Evolutionary conservation across 2,888 invertebrate species (phyloP).

Genomic region (Aethes cnicana): DNA sequence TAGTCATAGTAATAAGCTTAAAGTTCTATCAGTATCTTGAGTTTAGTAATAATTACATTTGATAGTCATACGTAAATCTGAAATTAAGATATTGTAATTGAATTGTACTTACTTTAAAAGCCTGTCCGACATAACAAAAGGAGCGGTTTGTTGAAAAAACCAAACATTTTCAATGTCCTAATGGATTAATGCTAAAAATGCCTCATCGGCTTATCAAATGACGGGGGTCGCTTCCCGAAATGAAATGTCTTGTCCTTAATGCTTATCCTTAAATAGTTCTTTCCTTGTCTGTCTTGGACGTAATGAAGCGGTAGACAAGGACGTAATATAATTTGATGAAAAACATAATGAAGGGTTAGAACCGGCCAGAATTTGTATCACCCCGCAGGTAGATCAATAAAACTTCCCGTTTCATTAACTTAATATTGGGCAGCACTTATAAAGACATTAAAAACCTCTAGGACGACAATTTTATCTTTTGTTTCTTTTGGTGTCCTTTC

Average conservation of each 20-base stretch:
- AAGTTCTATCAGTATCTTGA: too few relatives aligned
- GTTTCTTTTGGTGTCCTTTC: conserved; percentile 44
- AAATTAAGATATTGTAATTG: too few relatives aligned
- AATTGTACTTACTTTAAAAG: too few relatives aligned
- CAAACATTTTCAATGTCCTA: conserved; percentile 61
- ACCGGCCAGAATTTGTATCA: conserved; percentile 67
- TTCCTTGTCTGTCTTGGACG: conserved; percentile 44
- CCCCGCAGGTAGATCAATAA: conserved; percentile 80
- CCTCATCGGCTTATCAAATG: conserved; percentile 77
- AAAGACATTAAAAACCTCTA: conserved; percentile 77
- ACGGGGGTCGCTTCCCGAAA: conserved; percentile 72
- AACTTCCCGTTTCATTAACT: conserved; percentile 75
- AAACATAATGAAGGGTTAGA: conserved; percentile 76
- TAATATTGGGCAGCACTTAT: conserved; percentile 76
- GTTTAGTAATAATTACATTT: too few relatives aligned
- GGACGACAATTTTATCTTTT: conserved; percentile 33
- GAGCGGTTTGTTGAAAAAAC: conserved; percentile 41
- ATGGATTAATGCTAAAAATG: conserved; percentile 74
- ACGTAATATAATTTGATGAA: conserved; percentile 67
- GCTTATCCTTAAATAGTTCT: conserved; percentile 50
- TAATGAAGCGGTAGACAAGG: conserved; percentile 42
- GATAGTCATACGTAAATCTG: too few relatives aligned
- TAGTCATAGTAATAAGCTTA: too few relatives aligned
- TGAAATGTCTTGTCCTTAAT: conserved; percentile 71
- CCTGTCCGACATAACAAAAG: conserved; percentile 4